Evolutionary conservation across 2,113 vertebrate species (phyloP).

Genomic region (Melospiza melodia): DNA sequence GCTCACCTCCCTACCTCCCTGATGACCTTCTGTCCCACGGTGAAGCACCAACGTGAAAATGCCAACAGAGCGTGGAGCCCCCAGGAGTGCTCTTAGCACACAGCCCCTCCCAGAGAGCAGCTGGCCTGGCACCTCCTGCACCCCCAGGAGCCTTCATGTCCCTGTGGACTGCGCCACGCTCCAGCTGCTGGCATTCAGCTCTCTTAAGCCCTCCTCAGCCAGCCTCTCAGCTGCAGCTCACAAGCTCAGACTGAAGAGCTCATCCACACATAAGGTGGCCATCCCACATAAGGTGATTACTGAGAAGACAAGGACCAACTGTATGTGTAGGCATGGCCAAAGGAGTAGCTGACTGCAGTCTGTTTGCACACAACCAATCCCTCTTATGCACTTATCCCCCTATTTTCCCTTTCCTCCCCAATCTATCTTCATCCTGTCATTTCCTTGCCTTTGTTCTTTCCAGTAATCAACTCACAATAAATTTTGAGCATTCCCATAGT

Average conservation of each 20-base stretch:
- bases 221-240: no score
- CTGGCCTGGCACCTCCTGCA: background rate
- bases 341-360: background rate
- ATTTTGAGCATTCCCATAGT: background rate
- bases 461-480: background rate
- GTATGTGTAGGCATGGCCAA: background rate
- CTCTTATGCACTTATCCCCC: background rate
- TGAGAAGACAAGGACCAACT: background rate
- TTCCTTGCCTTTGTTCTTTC: background rate
- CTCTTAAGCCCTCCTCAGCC: background rate
- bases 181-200: background rate
- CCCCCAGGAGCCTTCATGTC: fast-evolving
- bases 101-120: background rate
- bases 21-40: background rate
- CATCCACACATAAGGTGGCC: background rate
- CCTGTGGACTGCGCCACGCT: background rate
- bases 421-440: background rate
- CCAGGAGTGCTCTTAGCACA: background rate
- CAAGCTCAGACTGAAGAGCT: background rate
- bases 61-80: background rate
- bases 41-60: fast-evolving
- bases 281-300: no score
- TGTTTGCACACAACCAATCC: fast-evolving
- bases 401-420: background rate
- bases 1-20: background rate